Evolutionary conservation across 2,888 invertebrate genomes (phyloP).

Genomic region (Achlya flavicornis): DNA sequence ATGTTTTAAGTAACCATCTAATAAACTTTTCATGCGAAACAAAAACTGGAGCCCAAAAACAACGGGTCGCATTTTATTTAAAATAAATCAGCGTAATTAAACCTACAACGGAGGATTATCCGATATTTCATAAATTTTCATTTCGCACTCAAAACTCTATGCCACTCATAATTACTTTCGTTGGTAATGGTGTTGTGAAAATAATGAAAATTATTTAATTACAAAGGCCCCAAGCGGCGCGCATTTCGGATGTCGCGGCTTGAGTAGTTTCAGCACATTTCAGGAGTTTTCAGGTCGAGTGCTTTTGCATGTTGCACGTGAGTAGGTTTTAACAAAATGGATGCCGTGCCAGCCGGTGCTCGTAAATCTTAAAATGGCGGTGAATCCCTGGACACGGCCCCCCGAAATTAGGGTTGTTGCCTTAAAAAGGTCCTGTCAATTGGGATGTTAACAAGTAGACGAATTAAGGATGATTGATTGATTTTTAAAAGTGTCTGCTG

Average conservation of each 20-base stretch:
- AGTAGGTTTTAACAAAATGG: slow-evolving; percentile 70
- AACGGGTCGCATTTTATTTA: slow-evolving; percentile 14
- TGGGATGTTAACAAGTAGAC: slow-evolving; percentile 37
- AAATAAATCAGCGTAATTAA: slow-evolving; percentile 39
- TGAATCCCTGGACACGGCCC: slow-evolving; percentile 59
- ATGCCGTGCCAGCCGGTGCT: slow-evolving; percentile 50
- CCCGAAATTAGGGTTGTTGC: slow-evolving; percentile 28
- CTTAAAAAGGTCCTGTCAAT: slow-evolving; percentile 36
- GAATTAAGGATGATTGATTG: slow-evolving; percentile 39
- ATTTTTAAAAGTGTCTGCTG: slow-evolving; percentile 20
- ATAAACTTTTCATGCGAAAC: slow-evolving; percentile 23
- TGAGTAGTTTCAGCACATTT: slow-evolving; percentile 60
- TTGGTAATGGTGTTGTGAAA: slow-evolving; percentile 28
- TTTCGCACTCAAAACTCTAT: slow-evolving; percentile 21
- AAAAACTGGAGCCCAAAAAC: slow-evolving; percentile 21
- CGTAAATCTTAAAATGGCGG: slow-evolving; percentile 69
- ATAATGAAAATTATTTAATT: slow-evolving; percentile 60
- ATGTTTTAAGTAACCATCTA: not conserved
- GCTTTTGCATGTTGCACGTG: slow-evolving; percentile 73
- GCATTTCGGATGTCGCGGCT: slow-evolving; percentile 40
- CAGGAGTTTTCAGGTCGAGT: slow-evolving; percentile 64
- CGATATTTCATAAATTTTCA: slow-evolving; percentile 33
- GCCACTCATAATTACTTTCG: slow-evolving; percentile 13
- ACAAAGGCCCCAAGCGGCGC: slow-evolving; percentile 40
- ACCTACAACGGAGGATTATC: slow-evolving; percentile 31